A percentile compares a stretch with the other conserved stretches of the same genome.
Conservation (phyloP, 2,113 vertebrate genomes). For the Chiloscyllium plagiosum region DNA sequence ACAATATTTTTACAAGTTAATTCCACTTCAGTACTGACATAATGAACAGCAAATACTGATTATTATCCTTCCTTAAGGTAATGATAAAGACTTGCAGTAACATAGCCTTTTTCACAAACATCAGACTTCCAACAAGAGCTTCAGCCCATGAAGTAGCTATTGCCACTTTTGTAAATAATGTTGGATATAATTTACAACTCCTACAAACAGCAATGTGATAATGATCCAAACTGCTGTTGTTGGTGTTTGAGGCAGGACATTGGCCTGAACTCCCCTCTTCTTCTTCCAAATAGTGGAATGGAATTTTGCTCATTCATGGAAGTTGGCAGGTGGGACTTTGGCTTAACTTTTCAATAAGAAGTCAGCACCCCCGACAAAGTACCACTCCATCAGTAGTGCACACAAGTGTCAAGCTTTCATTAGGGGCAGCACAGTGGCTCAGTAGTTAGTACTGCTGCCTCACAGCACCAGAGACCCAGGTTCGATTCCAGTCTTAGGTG, state of each 20-base stretch:
- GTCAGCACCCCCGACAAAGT: background rate
- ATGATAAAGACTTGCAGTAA: background rate
- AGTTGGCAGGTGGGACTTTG: too few relatives aligned
- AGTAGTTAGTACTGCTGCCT: too few relatives aligned
- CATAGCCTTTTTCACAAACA: background rate
- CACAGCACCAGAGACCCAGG: too few relatives aligned
- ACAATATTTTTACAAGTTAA: background rate
- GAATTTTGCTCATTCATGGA: too few relatives aligned
- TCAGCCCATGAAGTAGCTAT: background rate
- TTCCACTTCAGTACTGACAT: background rate
- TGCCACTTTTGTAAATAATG: background rate
- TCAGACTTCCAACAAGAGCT: background rate
- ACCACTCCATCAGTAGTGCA: background rate
- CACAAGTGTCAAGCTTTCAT: background rate
- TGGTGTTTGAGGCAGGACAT: background rate
- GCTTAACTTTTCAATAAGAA: background rate
- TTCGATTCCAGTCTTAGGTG: too few relatives aligned
- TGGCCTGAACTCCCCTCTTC: background rate
- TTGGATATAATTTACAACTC: background rate
- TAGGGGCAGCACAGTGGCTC: too few relatives aligned
- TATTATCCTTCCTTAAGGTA: background rate
- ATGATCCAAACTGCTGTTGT: background rate
- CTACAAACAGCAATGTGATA: background rate
- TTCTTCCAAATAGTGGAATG: background rate
- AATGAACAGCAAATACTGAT: background rate